Evolutionary conservation across 30 jellyfish, hydroid and myxozoan species (phyloP), one percentile per base, ranked within the genome.

Genomic region (Mastigias papua): DNA sequence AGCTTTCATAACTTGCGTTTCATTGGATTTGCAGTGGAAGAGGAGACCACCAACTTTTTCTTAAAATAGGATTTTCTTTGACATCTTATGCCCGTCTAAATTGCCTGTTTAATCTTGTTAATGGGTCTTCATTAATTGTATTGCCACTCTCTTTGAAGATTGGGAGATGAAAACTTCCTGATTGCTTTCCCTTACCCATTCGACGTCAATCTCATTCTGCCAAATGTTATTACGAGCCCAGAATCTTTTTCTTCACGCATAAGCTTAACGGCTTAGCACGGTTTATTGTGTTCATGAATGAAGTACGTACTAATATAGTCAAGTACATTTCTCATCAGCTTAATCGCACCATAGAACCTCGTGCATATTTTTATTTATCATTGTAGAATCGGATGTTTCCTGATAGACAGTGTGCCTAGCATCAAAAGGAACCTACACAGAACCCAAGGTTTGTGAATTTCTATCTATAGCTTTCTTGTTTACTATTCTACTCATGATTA

Each of bases 241-340:
- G 49, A 51, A 33, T 57, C 79, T 78, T 57, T 63, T 78, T 46
- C 89, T 78, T 33, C 79, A 48, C 78, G 22, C 65, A 49, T 31
- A 48, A 76, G 89, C 89, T 78, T 34, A 33, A 50, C 67, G 78
- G 79, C 89, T 78, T 78, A 78, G 33, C 80, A 63, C 46, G 62
- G 89, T 79, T 78, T 32, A 34, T 23, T 48, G 42, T 31, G 33
- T 22, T 61, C 34, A 34, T 61, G 68, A 78, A 63, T 48, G 87
- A 66, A 51, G 21, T 22, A 29, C 9, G 34, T 16, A 22, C 64
- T 76, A 76, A 76, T 76, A 51, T 15, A 33, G 22, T 50, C 35
- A 78, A 78, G 79, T 29, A 58, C 79, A 33, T 26, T 23, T 78
- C 62, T 9, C 51, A 10, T 42, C 26, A 54, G 89, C 58, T 78